phyloP scores from a whole-genome alignment of 2,888 invertebrate genomes.

The Cantharis flavilabris region DNA sequence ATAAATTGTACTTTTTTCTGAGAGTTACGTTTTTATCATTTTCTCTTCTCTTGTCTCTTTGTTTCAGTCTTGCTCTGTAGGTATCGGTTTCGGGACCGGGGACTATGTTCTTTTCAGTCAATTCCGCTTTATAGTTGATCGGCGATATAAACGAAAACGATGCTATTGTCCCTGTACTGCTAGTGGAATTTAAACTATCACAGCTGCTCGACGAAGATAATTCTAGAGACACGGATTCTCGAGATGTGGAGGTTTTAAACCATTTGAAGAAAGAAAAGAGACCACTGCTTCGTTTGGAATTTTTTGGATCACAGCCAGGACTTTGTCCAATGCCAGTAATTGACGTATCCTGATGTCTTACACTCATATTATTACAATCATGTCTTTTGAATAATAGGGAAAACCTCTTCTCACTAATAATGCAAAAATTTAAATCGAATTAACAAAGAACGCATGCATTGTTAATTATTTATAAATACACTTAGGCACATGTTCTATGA shows the following conservation, averaged over 20 bases:
- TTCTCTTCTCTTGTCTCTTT: constrained; percentile 63
- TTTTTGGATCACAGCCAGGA: constrained; percentile 54
- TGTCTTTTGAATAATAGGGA: constrained; percentile 32
- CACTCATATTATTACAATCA: constrained; percentile 44
- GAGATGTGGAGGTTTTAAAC: constrained; percentile 64
- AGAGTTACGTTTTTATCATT: constrained; percentile 66
- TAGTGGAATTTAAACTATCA: constrained; percentile 69
- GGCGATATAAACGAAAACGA: constrained; percentile 73
- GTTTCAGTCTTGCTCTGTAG: constrained; percentile 64
- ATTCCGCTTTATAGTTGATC: constrained; percentile 56
- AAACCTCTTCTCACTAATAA: constrained; percentile 27
- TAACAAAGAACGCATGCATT: constrained; percentile 9
- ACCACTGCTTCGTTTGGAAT: constrained; percentile 55
- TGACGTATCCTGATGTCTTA: constrained; percentile 41
- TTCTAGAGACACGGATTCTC: constrained; percentile 49
- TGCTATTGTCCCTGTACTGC: constrained; percentile 73
- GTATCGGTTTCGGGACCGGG: constrained; percentile 67
- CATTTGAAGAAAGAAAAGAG: constrained; percentile 72
- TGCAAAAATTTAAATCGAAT: neutral
- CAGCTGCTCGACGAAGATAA: constrained; percentile 57
- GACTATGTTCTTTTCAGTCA: constrained; percentile 56
- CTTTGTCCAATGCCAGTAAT: constrained; percentile 48
- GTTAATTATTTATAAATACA: constrained; percentile 1
- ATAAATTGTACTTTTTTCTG: constrained; percentile 68
- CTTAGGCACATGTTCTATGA: constrained; percentile 11